Percentiles rank a stretch among this genome's conserved stretches.
These are phyloP conservation scores for Araneus ventricosus DNA, from an alignment of 1,140 invertebrate genomes.

Conservation along the genomic window DNA sequence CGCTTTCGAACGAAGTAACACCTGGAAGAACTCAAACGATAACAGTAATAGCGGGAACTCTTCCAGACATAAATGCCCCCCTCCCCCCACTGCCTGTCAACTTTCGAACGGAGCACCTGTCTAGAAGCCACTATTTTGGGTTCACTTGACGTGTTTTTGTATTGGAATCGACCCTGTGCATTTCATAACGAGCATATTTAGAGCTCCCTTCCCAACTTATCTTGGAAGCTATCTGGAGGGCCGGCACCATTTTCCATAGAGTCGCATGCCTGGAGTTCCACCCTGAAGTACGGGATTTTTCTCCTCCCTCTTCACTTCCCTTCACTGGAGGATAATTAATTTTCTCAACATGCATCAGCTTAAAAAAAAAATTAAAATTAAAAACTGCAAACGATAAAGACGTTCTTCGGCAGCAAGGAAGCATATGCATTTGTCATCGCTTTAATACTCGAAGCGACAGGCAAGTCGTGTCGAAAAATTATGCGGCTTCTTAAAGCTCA, in stretches of 20 bases:
- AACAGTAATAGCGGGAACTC: neutral
- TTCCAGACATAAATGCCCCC: slow-evolving; percentile 5
- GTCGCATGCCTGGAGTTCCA: neutral
- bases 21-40: slow-evolving; percentile 12
- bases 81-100: neutral
- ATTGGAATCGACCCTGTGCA: slow-evolving; percentile 26
- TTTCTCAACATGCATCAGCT: neutral
- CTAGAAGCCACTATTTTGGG: slow-evolving; percentile 35
- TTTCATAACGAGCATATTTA: slow-evolving; percentile 3
- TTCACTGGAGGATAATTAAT: neutral
- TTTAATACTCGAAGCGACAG: neutral
- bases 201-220: neutral
- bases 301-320: no score
- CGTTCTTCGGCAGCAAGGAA: neutral
- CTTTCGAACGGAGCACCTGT: slow-evolving; percentile 3
- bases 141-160: slow-evolving; percentile 48
- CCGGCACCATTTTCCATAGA: neutral
- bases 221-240: neutral
- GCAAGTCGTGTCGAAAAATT: slow-evolving; percentile 2
- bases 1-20: neutral
- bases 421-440: neutral
- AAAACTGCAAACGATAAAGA: neutral
- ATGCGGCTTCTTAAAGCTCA: neutral
- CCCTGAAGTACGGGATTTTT: no score
- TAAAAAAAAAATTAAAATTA: no score